These are phyloP conservation scores for Scaptomyza tumidula DNA, from an alignment of 2,888 invertebrate species.

Conservation along the genomic window DNA sequence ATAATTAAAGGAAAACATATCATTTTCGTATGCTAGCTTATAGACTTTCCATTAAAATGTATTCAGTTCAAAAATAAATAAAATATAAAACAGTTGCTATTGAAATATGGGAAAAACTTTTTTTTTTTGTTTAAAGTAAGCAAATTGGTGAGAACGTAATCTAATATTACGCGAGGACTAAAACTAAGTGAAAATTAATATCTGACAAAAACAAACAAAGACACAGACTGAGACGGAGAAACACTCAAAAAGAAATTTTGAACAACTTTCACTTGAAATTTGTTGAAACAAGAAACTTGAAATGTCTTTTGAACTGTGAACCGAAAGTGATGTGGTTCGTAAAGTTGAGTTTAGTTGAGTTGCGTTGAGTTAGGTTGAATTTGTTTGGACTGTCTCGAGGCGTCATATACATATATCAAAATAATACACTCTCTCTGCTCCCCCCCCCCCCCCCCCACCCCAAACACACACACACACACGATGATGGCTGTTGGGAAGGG, in stretches of 20 bases:
- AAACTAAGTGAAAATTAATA: slow-evolving; percentile 67
- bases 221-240: background rate
- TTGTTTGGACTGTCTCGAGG: no score
- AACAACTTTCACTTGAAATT: slow-evolving; percentile 77
- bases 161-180: slow-evolving; percentile 54
- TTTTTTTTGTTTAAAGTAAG: no score
- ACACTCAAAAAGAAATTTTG: background rate
- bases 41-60: no score
- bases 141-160: slow-evolving; percentile 60
- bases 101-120: no score
- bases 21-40: background rate
- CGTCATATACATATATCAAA: background rate
- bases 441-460: no score
- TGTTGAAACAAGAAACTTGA: slow-evolving; percentile 74
- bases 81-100: no score
- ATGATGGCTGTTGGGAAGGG: slow-evolving; percentile 21
- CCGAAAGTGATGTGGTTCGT: slow-evolving; percentile 37
- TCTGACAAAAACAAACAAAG: slow-evolving; percentile 32
- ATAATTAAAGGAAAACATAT: background rate
- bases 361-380: background rate
- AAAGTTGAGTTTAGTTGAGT: background rate
- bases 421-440: slow-evolving; percentile 17
- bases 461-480: no score
- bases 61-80: no score
- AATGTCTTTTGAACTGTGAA: slow-evolving; percentile 79